Evolutionary conservation across 2,113 vertebrate genomes (phyloP).

Genomic region (Rhynchomys soricoides): DNA sequence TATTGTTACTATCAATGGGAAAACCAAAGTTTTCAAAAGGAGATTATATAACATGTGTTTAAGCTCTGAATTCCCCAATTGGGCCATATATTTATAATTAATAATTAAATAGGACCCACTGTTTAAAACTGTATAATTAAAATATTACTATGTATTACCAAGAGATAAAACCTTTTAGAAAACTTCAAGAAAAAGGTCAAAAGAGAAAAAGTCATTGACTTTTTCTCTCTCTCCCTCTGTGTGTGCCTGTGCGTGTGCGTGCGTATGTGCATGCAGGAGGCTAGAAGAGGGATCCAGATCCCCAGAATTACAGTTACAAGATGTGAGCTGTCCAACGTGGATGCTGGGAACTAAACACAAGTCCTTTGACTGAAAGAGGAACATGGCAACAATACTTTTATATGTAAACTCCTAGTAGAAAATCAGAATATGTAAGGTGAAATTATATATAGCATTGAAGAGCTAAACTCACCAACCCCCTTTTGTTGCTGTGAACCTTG

Average conservation of each 20-base stretch:
- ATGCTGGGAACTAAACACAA: neutral
- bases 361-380: neutral
- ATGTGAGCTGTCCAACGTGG: neutral
- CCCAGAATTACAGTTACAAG: neutral
- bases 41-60: neutral
- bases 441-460: neutral
- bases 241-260: neutral
- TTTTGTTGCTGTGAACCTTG: neutral
- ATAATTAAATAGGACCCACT: conserved; percentile 18
- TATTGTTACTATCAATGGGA: neutral
- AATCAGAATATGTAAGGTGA: neutral
- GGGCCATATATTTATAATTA: conserved; percentile 13
- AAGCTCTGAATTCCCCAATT: neutral
- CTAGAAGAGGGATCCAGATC: neutral
- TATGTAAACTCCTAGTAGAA: conserved; percentile 16
- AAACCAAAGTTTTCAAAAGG: conserved; percentile 29
- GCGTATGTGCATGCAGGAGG: neutral
- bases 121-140: conserved; percentile 13
- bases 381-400: neutral
- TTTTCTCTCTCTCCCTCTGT: neutral
- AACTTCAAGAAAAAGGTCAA: neutral
- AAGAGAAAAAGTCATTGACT: neutral
- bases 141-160: conserved; percentile 29
- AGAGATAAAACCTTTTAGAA: neutral
- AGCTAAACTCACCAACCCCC: conserved; percentile 16